Base-by-base conservation (phyloP, 2,888 invertebrate species). In the Coecobrya sp. region DNA sequence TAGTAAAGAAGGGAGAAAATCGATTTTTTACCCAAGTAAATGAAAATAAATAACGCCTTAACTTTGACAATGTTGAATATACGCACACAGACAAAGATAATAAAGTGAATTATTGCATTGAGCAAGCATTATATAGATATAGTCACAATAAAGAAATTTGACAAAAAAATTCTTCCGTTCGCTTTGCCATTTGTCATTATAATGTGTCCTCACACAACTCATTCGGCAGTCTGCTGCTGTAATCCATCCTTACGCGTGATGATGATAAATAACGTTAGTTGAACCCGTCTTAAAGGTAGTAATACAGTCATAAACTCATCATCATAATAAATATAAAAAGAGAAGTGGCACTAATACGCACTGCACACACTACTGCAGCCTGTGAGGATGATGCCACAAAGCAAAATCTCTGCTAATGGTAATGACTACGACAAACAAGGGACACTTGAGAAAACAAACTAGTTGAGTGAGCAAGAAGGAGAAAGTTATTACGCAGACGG, bases 351-450 rank as follows among this genome's bases (percentile, higher is more conserved):
- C 27, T 73, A 73, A 73, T n/a, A 42, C 73, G 42, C 42, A 36
- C 42, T 25, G 19, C 19, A 27, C 52, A 79, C 79, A 52, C 13
- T 27, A 52, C 13, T 27, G 30, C 3, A 45, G 65, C 65, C 76
- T 25, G 27, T 27, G 22, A 76, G 76, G 49, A 81, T 55, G 65
- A 86, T 49, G 73, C 52, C 84, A 85, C 62, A 86, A 79, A 81
- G 55, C 36, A 86, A 52, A 52, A 16, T 13, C 11, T 36, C 10
- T 49, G 22, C 27, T 62, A 62, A 52, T 91, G 73, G 22, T 90
- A 91, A 91, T 91, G 87, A 91, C 55, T 73, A 82, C 45, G 82
- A 91, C 82, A 91, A 91, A 87, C 91, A 91, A 91, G 91, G 87
- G 82, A 84, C 91, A 91, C 91, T 91, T 91, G 70, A 82, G 70